Conservation (phyloP, 2,113 vertebrate genomes). For the Hippocampus barbouri region DNA sequence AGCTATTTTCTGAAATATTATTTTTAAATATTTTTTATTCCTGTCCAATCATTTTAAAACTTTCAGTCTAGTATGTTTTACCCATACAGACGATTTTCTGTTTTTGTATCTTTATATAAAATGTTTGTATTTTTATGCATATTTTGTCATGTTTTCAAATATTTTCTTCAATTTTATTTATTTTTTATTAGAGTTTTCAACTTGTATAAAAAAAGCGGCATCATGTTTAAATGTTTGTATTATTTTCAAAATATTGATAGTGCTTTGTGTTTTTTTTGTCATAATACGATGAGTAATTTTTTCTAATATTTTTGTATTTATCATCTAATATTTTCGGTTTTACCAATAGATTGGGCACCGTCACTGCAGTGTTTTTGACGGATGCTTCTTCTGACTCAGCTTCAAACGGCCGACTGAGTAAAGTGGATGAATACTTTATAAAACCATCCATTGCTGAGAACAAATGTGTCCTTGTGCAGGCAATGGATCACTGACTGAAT, state of each 20-base stretch:
- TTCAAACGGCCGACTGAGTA: conserved; percentile 21
- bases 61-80: not conserved
- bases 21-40: no score
- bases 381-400: conserved; percentile 24
- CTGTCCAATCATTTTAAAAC: no score
- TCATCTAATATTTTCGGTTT: not conserved
- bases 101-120: not conserved
- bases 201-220: no score
- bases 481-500: conserved; percentile 47
- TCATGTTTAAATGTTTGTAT: not conserved
- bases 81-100: not conserved
- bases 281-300: not conserved
- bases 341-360: not conserved
- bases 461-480: not conserved
- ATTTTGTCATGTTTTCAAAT: no score
- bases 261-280: not conserved
- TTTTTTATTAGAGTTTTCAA: no score
- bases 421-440: conserved; percentile 60
- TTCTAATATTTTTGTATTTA: not conserved
- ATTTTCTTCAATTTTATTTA: no score
- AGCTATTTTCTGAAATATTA: no score
- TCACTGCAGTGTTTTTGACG: conserved; percentile 5
- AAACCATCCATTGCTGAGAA: conserved; percentile 37
- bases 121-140: no score
- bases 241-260: not conserved